These are phyloP conservation scores for Batillaria attramentaria DNA, from an alignment of 1,140 invertebrate species.

Conservation along the genomic window DNA sequence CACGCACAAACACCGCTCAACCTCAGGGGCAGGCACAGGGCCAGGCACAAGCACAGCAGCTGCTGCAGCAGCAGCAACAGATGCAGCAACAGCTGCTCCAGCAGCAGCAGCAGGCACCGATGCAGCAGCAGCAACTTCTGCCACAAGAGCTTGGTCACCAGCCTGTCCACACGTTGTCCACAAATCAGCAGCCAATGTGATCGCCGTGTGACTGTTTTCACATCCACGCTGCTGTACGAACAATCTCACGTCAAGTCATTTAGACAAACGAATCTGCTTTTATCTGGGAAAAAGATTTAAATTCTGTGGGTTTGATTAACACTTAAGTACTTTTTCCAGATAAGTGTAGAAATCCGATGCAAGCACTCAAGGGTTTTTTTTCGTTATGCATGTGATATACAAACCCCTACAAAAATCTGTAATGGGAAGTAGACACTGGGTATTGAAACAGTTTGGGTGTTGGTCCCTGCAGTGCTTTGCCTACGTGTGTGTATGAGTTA, in stretches of 20 bases:
- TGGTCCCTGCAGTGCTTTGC: too few relatives aligned
- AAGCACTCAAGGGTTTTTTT: too few relatives aligned
- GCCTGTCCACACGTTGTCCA: neutral
- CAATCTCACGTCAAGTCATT: too few relatives aligned
- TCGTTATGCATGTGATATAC: too few relatives aligned
- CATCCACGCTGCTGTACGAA: too few relatives aligned
- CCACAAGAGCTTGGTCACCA: neutral
- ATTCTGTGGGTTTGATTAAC: neutral
- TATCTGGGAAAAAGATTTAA: too few relatives aligned
- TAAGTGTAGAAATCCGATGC: too few relatives aligned
- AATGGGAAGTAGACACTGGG: too few relatives aligned
- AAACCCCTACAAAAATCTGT: too few relatives aligned
- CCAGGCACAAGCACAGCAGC: conserved; percentile 34
- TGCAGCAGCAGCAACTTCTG: neutral
- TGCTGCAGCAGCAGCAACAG: neutral
- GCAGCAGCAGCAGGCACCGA: conserved; percentile 23
- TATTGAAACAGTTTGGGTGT: too few relatives aligned
- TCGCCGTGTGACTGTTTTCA: neutral
- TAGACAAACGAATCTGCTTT: too few relatives aligned
- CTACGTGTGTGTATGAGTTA: too few relatives aligned
- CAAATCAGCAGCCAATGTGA: neutral
- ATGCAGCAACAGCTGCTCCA: conserved; percentile 17
- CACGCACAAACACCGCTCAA: conserved; percentile 44
- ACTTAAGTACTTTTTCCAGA: neutral
- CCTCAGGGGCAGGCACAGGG: conserved; percentile 48